A percentile compares a stretch with the other conserved stretches of the same genome.
Evolutionary conservation across 2,888 invertebrate species (phyloP).

Genomic region (Chloromyia formosa): DNA sequence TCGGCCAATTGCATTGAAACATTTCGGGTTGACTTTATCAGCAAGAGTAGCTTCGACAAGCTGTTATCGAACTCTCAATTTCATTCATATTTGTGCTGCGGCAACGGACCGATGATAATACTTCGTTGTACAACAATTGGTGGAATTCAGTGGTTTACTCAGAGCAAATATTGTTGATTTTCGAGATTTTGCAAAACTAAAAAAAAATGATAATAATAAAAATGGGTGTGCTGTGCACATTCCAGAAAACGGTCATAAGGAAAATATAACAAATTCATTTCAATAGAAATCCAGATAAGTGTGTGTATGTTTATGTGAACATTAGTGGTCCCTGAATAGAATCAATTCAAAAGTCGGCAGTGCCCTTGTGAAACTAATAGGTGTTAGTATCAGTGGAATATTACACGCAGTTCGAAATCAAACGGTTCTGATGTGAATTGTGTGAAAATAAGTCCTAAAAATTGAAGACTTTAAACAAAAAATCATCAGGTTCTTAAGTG

Average conservation of each 20-base stretch:
- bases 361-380: too few relatives aligned
- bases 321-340: too few relatives aligned
- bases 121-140: neutral
- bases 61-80: slow-evolving; percentile 41
- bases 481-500: too few relatives aligned
- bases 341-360: too few relatives aligned
- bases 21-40: slow-evolving; percentile 35
- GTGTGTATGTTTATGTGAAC: too few relatives aligned
- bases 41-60: slow-evolving; percentile 31
- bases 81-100: slow-evolving; percentile 36
- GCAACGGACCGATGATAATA: slow-evolving; percentile 29
- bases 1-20: slow-evolving; percentile 38
- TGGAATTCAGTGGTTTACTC: slow-evolving; percentile 17
- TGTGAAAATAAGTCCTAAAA: too few relatives aligned
- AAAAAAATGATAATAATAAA: neutral
- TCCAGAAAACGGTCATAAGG: neutral
- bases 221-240: neutral
- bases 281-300: too few relatives aligned
- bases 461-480: too few relatives aligned
- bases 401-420: too few relatives aligned
- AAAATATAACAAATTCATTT: too few relatives aligned
- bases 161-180: slow-evolving; percentile 14
- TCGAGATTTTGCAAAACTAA: slow-evolving; percentile 1
- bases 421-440: too few relatives aligned
- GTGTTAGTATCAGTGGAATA: too few relatives aligned